A percentile compares a stretch with the other conserved stretches of the same genome.
phyloP scores from a whole-genome alignment of 2,797 vertebrate genomes.

The Chrosomus eos region DNA sequence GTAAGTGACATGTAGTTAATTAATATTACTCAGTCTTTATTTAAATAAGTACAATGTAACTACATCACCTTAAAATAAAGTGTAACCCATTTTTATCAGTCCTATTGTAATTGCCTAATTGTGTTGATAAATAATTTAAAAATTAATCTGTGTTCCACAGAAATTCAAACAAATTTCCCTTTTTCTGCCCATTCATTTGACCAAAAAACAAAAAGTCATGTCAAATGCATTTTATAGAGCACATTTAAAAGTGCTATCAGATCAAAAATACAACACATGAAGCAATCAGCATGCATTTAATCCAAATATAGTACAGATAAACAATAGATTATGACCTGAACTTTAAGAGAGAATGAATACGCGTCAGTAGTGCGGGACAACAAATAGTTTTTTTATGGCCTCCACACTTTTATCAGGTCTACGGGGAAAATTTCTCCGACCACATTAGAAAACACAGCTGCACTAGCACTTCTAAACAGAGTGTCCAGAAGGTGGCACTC shows the following conservation, averaged over 20 bases:
- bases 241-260: background rate
- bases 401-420: background rate
- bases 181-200: background rate
- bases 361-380: background rate
- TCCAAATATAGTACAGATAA: background rate
- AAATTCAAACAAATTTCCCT: background rate
- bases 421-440: background rate
- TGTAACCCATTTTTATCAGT: background rate
- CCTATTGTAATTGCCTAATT: background rate
- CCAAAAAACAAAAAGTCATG: background rate
- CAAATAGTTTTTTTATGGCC: background rate
- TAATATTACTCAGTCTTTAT: no score
- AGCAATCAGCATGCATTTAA: background rate
- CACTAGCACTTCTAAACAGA: background rate
- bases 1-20: no score
- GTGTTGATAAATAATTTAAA: background rate
- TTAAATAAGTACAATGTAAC: no score
- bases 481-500: constrained; percentile 81
- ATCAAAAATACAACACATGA: background rate
- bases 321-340: background rate
- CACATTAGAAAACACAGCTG: constrained; percentile 7
- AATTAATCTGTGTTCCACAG: background rate
- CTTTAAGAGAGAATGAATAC: background rate
- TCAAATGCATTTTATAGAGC: background rate
- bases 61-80: no score